phyloP scores from a whole-genome alignment of 2,888 invertebrate species.

The Galerucella calmariensis region DNA sequence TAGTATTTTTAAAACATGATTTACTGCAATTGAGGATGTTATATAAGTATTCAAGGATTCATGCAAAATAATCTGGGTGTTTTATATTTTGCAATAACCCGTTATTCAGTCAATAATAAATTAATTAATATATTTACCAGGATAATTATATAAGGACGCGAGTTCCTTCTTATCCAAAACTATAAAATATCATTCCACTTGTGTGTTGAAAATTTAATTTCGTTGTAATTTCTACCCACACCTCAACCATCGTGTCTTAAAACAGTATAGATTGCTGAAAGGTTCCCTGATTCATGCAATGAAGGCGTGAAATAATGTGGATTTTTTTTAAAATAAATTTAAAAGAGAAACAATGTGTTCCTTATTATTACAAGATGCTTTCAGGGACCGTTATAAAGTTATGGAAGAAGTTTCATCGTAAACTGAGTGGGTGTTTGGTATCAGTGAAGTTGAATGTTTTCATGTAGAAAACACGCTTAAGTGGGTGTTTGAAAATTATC shows the following conservation, averaged over 20 bases:
- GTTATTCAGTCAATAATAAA: too few species aligned
- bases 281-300: background rate
- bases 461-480: background rate
- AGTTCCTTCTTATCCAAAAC: too few species aligned
- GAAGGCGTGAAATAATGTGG: constrained; percentile 7
- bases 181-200: too few species aligned
- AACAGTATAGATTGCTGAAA: constrained; percentile 7
- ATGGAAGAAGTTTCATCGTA: background rate
- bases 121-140: too few species aligned
- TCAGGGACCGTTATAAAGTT: constrained; percentile 1
- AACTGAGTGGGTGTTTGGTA: constrained; percentile 5
- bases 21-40: too few species aligned
- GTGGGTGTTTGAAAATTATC: background rate
- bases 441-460: background rate
- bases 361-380: constrained; percentile 8
- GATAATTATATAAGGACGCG: too few species aligned
- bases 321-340: background rate
- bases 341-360: constrained; percentile 9
- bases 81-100: too few species aligned
- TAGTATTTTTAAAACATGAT: too few species aligned
- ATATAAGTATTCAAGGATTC: too few species aligned
- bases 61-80: too few species aligned
- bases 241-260: background rate
- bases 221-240: background rate
- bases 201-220: too few species aligned